Conservation (phyloP, 2,797 vertebrate species). For the Miichthys miiuy region DNA sequence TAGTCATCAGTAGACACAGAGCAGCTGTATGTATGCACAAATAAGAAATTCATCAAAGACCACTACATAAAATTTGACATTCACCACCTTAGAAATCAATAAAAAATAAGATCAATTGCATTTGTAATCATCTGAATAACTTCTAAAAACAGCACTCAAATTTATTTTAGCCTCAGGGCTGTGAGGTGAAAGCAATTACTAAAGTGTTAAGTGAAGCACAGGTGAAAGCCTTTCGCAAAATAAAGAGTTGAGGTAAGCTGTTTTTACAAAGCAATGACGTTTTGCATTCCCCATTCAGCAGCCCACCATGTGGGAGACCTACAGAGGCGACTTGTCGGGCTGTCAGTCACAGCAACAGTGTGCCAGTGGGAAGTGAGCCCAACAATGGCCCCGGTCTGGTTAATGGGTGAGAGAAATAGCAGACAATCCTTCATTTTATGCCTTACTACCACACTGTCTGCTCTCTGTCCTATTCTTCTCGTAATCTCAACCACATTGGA, state of each 20-base stretch:
- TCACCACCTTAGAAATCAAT: conserved; percentile 63
- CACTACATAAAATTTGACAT: conserved; percentile 63
- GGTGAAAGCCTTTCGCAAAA: conserved; percentile 65
- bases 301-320: conserved; percentile 83
- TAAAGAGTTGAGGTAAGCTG: conserved; percentile 75
- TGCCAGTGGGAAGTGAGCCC: conserved; percentile 77
- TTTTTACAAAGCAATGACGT: conserved; percentile 74
- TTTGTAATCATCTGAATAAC: conserved; percentile 41
- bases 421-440: conserved; percentile 78
- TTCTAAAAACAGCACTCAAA: conserved; percentile 40
- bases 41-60: conserved; percentile 5
- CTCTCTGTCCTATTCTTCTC: conserved; percentile 70
- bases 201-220: conserved; percentile 65
- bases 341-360: conserved; percentile 84
- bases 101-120: conserved; percentile 27
- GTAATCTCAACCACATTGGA: conserved; percentile 65
- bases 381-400: conserved; percentile 82
- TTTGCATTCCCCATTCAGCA: conserved; percentile 75
- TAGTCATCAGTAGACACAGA: conserved; percentile 17
- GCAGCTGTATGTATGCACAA: conserved; percentile 4
- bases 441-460: conserved; percentile 74
- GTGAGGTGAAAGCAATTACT: conserved; percentile 51
- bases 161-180: conserved; percentile 30
- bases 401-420: conserved; percentile 83
- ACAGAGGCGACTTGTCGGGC: conserved; percentile 78